Percentiles rank a stretch among this genome's conserved stretches.
Evolutionary conservation across 2,113 vertebrate genomes (phyloP).

Genomic region (Halcyon malimbica): DNA sequence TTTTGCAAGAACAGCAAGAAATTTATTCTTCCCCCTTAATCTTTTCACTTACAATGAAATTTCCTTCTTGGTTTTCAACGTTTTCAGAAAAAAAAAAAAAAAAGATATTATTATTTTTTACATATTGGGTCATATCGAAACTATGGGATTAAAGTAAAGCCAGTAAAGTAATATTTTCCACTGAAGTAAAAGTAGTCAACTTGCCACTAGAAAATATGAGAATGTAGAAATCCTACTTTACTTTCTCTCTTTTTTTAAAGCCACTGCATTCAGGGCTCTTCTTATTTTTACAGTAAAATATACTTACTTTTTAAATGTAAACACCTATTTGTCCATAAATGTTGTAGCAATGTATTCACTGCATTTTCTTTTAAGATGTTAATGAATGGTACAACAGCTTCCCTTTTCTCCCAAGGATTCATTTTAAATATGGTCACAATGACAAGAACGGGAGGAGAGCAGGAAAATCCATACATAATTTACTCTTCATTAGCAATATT

Average conservation of each 20-base stretch:
- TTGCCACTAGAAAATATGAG: not conserved
- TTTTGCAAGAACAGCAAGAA: not conserved
- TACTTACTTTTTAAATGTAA: not conserved
- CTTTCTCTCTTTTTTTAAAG: not conserved
- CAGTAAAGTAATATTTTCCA: not conserved
- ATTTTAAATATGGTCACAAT: not conserved
- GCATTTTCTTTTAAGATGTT: not conserved
- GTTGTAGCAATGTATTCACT: not conserved
- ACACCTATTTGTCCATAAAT: not conserved
- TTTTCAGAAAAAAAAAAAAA: not conserved
- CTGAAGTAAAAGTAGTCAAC: not conserved
- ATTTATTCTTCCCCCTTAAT: not conserved
- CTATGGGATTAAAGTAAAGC: not conserved
- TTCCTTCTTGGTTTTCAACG: too few species aligned
- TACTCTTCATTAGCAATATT: not conserved
- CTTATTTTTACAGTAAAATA: not conserved
- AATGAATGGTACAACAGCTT: not conserved
- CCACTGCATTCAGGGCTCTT: not conserved
- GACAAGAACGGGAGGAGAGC: not conserved
- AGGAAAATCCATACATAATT: not conserved
- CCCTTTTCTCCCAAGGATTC: not conserved
- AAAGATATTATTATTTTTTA: not conserved
- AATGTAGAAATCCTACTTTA: not conserved
- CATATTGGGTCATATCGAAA: not conserved
- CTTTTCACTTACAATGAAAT: not conserved